Evolutionary conservation across 2,113 vertebrate genomes (phyloP), one percentile per base, ranked within the genome.

Genomic region (Dromaius novaehollandiae): DNA sequence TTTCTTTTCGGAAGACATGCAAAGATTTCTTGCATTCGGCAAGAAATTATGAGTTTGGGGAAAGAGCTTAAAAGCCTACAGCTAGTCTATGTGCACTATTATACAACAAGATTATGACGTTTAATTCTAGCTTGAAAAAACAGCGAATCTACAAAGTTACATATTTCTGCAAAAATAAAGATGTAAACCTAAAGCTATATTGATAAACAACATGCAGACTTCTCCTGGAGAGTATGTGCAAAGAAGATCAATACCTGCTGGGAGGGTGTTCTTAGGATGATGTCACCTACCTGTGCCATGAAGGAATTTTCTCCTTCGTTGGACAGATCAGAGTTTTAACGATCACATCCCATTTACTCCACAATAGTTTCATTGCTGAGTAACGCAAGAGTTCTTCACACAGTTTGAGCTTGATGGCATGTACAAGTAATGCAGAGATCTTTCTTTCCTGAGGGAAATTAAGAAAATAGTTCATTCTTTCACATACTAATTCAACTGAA

Each of bases 381-480:
- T 87, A 90, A 80, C 69, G 90, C 1, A 11, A 80, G 84, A 83
- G 11, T 85, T 71, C 74, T 95, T 95, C 82, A 91, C 82, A 80
- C n/a, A 11, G 0, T 89, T 95, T 94, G 78, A 95, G n/a, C 93
- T 88, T 94, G 87, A 88, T 89, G 71, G 44, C 55, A n/a, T 28
- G 32, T 86, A 87, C 3, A 0, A 74, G 58, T 91, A 96, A 93
- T 82, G 78, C 71, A 74, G 81, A 93, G 55, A 91, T 55, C 26
- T 95, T 92, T 87, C 24, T 81, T 94, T 95, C 94, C 91, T 92
- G 58, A 36, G 87, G 96, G 78, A 97, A 96, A 97, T 97, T 70
- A 93, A 80, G 70, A 91, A 93, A 95, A 95, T 80, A 89, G 92
- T 95, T 95, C 50, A 91, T 92, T 97, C 58, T 95, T 96, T 95